A percentile compares a stretch with the other conserved stretches of the same genome.
These are phyloP conservation scores for Lepidocolaptes lacrymiger DNA, from an alignment of 2,797 vertebrate species.

Conservation along the genomic window DNA sequence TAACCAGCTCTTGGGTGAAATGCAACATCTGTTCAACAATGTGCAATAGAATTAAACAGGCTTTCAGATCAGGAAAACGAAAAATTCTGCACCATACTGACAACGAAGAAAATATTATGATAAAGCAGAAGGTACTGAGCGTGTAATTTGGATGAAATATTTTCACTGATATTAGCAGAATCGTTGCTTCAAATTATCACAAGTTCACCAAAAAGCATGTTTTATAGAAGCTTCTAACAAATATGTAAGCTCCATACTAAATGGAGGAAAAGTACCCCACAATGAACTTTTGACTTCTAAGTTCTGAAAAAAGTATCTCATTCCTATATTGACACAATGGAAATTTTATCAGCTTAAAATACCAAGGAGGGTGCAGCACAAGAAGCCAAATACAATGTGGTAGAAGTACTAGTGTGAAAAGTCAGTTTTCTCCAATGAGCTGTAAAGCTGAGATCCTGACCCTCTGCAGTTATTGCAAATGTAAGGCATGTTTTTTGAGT, in stretches of 20 bases:
- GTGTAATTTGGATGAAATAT: neutral
- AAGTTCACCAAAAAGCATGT: neutral
- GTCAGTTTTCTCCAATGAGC: neutral
- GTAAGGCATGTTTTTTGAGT: neutral
- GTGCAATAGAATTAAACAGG: neutral
- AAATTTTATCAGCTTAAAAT: neutral
- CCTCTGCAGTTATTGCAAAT: neutral
- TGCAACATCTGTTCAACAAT: neutral
- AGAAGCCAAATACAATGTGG: neutral
- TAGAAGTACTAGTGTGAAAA: neutral
- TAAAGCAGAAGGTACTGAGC: neutral
- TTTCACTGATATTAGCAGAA: neutral
- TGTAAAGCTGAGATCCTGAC: neutral
- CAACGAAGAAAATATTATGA: neutral
- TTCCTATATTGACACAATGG: neutral
- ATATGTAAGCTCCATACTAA: neutral
- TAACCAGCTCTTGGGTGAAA: slow-evolving; percentile 3
- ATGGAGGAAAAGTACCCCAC: neutral
- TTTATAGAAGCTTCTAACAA: neutral
- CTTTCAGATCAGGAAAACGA: neutral
- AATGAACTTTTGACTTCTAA: neutral
- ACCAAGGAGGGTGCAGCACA: neutral
- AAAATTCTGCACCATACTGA: neutral
- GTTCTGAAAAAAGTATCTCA: neutral
- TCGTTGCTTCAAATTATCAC: neutral